These are phyloP conservation scores for Danio tinwini DNA, from an alignment of 2,797 vertebrate species.

Conservation along the genomic window DNA sequence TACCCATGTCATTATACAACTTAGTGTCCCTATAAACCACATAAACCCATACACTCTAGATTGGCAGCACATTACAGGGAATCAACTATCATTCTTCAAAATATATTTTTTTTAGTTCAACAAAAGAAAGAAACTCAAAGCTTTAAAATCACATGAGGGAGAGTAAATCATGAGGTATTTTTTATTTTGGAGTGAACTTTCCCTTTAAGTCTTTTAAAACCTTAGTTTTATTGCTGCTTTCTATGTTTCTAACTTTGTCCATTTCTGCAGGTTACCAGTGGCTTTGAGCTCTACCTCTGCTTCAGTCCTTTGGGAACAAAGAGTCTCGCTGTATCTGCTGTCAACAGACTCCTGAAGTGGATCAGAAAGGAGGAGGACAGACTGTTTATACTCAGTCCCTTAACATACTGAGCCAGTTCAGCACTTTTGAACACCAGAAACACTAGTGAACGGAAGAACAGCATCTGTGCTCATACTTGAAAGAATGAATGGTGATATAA, in stretches of 20 bases:
- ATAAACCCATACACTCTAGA: too few relatives aligned
- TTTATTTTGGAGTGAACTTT: too few relatives aligned
- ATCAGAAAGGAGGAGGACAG: conserved; percentile 97
- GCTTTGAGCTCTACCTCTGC: conserved; percentile 96
- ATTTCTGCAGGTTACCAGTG: conserved; percentile 87
- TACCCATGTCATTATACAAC: too few relatives aligned
- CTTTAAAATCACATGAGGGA: too few relatives aligned
- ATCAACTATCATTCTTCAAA: too few relatives aligned
- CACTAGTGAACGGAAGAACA: neutral
- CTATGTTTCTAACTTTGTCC: neutral
- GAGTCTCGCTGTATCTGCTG: conserved; percentile 82
- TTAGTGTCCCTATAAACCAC: too few relatives aligned
- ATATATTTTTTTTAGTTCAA: too few relatives aligned
- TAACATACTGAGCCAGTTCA: conserved; percentile 85
- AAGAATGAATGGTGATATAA: conserved; percentile 5
- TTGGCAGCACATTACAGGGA: too few relatives aligned
- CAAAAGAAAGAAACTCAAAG: too few relatives aligned
- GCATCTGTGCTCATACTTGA: neutral
- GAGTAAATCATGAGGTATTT: too few relatives aligned
- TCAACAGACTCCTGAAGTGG: conserved; percentile 97
- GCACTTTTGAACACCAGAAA: neutral
- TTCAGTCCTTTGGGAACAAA: conserved; percentile 96
- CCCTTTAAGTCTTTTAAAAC: neutral
- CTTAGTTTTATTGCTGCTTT: neutral
- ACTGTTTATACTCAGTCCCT: conserved; percentile 94